Evolutionary conservation across 2,888 invertebrate species (phyloP).

Genomic region (Monoplex corrugatus): DNA sequence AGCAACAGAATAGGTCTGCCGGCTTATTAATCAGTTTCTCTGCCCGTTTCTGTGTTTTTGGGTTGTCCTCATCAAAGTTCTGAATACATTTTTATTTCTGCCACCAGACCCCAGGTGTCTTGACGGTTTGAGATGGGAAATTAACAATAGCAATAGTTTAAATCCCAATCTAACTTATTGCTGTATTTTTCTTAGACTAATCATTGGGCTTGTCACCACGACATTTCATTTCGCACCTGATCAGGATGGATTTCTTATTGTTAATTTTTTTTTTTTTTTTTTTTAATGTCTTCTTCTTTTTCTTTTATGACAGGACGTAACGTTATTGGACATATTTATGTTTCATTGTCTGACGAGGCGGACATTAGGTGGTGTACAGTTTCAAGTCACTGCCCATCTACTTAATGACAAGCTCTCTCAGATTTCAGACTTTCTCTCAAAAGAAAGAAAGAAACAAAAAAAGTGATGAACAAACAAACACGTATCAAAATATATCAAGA

Average conservation of each 20-base stretch:
- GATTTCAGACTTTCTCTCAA: too few relatives aligned
- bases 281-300: not conserved
- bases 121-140: not conserved
- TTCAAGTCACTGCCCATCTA: too few relatives aligned
- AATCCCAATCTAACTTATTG: not conserved
- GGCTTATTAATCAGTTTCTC: not conserved
- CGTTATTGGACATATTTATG: too few relatives aligned
- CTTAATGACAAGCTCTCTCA: too few relatives aligned
- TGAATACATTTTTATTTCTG: not conserved
- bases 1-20: not conserved
- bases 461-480: too few relatives aligned
- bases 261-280: not conserved
- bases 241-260: not conserved
- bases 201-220: not conserved
- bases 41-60: not conserved
- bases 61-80: not conserved
- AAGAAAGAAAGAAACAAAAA: too few relatives aligned
- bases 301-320: too few relatives aligned
- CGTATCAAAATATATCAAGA: too few relatives aligned
- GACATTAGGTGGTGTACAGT: too few relatives aligned
- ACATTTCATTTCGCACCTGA: not conserved
- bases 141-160: not conserved
- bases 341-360: too few relatives aligned
- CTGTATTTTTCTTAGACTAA: not conserved
- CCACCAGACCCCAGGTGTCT: not conserved